Conservation (phyloP, 2,797 vertebrate genomes). For the Anguilla anguilla region DNA sequence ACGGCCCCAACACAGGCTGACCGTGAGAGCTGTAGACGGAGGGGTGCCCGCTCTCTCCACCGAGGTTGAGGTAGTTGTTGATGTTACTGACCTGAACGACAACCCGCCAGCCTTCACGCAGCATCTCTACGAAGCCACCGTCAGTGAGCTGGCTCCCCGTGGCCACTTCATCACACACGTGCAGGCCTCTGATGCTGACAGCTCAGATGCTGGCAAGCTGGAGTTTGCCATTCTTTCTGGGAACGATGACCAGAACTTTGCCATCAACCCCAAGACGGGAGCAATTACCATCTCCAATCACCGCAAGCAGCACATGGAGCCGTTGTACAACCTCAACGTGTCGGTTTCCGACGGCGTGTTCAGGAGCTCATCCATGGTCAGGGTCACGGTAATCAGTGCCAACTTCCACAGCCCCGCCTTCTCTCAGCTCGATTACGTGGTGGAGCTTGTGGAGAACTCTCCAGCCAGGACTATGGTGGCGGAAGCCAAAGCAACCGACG, state of each 20-base stretch:
- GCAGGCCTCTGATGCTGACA: conserved; percentile 90
- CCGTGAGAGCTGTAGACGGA: conserved; percentile 82
- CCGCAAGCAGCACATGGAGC: conserved; percentile 76
- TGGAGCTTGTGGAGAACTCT: conserved; percentile 91
- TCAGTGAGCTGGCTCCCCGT: conserved; percentile 85
- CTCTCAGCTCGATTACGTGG: conserved; percentile 87
- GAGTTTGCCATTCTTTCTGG: conserved; percentile 90
- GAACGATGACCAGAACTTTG: conserved; percentile 91
- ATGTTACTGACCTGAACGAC: conserved; percentile 91
- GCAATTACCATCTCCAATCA: conserved; percentile 85
- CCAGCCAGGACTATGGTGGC: conserved; percentile 83
- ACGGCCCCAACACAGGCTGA: conserved; percentile 75
- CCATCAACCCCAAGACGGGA: conserved; percentile 82
- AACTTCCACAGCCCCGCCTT: conserved; percentile 93
- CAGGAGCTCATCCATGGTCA: conserved; percentile 83
- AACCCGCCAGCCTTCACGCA: conserved; percentile 88
- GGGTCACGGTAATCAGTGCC: conserved; percentile 80
- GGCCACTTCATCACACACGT: conserved; percentile 91
- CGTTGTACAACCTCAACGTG: conserved; percentile 83
- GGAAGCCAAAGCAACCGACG: conserved; percentile 85
- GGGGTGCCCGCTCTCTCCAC: conserved; percentile 89
- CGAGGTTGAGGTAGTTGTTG: conserved; percentile 77
- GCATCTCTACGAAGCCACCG: conserved; percentile 79
- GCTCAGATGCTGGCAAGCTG: conserved; percentile 78
- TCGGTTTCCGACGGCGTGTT: conserved; percentile 96